phyloP scores from a whole-genome alignment of 2,797 vertebrate species.

The Sebastes kiyomatsui region DNA sequence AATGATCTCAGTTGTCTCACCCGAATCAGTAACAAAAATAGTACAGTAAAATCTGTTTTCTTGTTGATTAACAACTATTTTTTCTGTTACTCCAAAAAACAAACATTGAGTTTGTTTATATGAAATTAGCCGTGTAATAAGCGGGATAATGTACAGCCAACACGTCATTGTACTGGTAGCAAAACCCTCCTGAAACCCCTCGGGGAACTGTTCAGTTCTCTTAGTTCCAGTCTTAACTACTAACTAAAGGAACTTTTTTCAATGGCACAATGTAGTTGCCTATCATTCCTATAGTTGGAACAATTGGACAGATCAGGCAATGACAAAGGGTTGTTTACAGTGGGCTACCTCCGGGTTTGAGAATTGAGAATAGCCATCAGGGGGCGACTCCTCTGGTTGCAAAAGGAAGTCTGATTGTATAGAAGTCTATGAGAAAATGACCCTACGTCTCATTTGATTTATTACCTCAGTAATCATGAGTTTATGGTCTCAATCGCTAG shows the following conservation, averaged over 20 bases:
- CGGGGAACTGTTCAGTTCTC: too few relatives aligned
- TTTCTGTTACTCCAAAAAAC: too few relatives aligned
- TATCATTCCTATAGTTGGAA: neutral
- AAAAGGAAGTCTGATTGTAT: too few relatives aligned
- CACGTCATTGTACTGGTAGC: neutral
- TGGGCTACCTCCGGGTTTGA: too few relatives aligned
- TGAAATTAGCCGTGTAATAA: too few relatives aligned
- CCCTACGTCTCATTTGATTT: rapidly evolving
- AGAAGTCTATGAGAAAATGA: too few relatives aligned
- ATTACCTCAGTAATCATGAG: too few relatives aligned
- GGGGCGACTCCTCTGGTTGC: too few relatives aligned
- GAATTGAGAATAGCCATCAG: neutral
- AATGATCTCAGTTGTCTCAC: neutral
- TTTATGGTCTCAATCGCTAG: too few relatives aligned
- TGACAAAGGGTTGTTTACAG: neutral
- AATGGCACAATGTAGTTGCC: neutral
- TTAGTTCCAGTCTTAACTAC: neutral
- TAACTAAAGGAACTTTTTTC: neutral
- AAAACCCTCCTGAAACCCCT: too few relatives aligned
- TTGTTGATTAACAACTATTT: neutral
- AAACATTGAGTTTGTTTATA: too few relatives aligned
- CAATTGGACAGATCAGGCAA: neutral
- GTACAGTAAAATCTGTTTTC: neutral
- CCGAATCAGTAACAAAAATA: neutral
- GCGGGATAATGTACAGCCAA: too few relatives aligned